Base-by-base conservation (phyloP, 2,888 invertebrate species). In the Nycteola revayana region DNA sequence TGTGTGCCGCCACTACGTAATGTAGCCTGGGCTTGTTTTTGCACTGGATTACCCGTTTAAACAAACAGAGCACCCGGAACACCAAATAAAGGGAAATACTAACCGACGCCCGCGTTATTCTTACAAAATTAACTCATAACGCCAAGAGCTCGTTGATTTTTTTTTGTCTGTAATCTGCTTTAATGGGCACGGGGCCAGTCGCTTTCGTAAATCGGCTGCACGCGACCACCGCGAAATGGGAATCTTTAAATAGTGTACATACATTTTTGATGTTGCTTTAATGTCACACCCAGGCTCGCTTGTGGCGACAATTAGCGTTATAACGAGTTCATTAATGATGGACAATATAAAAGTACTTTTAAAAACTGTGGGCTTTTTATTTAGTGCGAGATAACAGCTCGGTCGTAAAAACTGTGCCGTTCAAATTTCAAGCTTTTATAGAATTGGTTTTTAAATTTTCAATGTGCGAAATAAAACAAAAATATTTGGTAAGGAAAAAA, bases 121-220 rank as follows among this genome's bases (percentile, higher is more conserved):
- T 85, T 87, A 79, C 84, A 78, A 84, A 87, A 88, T 88, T 88
- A 87, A 88, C 88, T 86, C 88, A 86, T 86, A 87, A 84, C 80
- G 78, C 79, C 80, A 80, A 82, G 80, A 76, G 80, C 72, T 74
- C 72, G 81, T 78, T 80, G 77, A 75, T 79, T 79, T 81, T n/a
- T n/a, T 81, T 79, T 84, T 84, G 60, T 65, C 72, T 71, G 80
- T 86, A 86, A 87, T 87, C 86, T 84, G 78, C 67, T 78, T 80
- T 85, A 84, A 85, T 84, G 87, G 86, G 86, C 87, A 81, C 76
- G 59, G 65, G 83, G 84, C 84, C 87, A 87, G 87, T 81, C 71
- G 82, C 70, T 81, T 82, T 75, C 64, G 81, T 78, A 75, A 81
- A 85, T 83, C 82, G 79, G 70, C 65, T 66, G 80, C 78, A 80